These are phyloP conservation scores for Gymnoscopelus microlampas DNA, from an alignment of 2,797 vertebrate species.

Conservation along the genomic window DNA sequence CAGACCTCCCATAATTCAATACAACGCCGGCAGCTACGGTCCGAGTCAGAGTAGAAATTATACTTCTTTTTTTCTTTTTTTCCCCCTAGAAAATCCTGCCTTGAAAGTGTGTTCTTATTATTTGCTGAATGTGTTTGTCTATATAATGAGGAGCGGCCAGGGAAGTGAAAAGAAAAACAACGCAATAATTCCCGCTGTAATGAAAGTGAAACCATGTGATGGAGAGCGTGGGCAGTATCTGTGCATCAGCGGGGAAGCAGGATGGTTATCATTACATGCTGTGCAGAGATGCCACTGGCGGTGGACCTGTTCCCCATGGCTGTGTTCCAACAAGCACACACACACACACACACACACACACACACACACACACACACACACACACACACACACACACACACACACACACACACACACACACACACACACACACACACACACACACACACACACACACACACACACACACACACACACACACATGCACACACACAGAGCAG, in stretches of 20 bases:
- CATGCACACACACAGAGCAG: slow-evolving; percentile 54
- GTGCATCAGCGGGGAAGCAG: slow-evolving; percentile 30
- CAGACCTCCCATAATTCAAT: neutral
- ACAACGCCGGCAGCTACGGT: slow-evolving; percentile 7
- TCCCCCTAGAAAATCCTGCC: neutral
- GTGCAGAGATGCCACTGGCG: slow-evolving; percentile 46
- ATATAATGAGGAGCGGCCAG: neutral
- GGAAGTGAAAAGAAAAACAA: neutral
- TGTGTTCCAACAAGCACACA: slow-evolving; percentile 39
- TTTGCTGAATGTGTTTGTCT: slow-evolving; percentile 21
- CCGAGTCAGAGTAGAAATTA: slow-evolving; percentile 16
- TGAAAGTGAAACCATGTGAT: slow-evolving; percentile 32
- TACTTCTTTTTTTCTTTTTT: neutral
- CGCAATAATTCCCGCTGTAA: slow-evolving; percentile 4
- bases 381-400: slow-evolving; percentile 15
- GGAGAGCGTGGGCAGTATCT: slow-evolving; percentile 35
- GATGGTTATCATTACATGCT: slow-evolving; percentile 53
- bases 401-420: slow-evolving; percentile 20
- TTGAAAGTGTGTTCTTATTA: neutral
- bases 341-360: slow-evolving; percentile 21
- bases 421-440: slow-evolving; percentile 3
- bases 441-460: slow-evolving; percentile 7
- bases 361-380: slow-evolving; percentile 12
- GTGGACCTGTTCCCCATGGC: slow-evolving; percentile 59
- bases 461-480: slow-evolving; percentile 3